Evolutionary conservation across 1,140 invertebrate genomes (phyloP), one percentile per base, ranked within the genome.

Genomic region (Macrobrachium nipponense): DNA sequence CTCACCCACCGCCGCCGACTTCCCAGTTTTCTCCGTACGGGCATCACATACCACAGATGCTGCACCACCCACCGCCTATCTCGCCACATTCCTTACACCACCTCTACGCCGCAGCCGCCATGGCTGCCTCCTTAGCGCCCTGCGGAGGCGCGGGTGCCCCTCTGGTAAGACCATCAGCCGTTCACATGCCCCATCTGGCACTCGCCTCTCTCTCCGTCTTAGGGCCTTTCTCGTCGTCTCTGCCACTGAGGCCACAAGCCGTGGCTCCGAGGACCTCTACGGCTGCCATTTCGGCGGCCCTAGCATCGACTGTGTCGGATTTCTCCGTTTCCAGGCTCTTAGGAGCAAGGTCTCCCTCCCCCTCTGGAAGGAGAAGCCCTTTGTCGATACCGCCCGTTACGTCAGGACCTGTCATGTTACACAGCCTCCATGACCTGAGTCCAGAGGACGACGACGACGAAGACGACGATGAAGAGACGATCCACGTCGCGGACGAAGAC

Each of bases 71-170:
- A 20, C 82, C 75, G 27, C 85, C 44, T 43, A 66, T 89, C 61
- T 60, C 82, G 59, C 88, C 85, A 12, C 51, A 51, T 36, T 87
- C 88, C 27, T 72, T 87, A 27, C 88, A 87, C 20, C 88, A 89
- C 58, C 75, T 87, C n/a, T 87, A 87, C 70, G 82, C 76, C 10
- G 84, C 84, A 3, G 84, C 84, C 20, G 84, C 84, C 36, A 80
- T 86, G 84, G 84, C 84, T 17, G 84, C 84, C 51, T 80, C 84
- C n/a, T 70, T 85, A 14, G 62, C 75, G 51, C 83, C 83, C 66
- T 59, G 81, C 15, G 81, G 70, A 75, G 70, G 72, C 17, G 75
- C 59, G 79, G 68, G 51, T 51, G 51, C 44, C 83, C 83, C 59
- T 66, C 77, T 84, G 83, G 79, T 72, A 6, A 60, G 82, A 20